A percentile compares a stretch with the other conserved stretches of the same genome.
Conservation (phyloP, 1,140 invertebrate genomes). For the Ptiloglossa arizonensis region DNA sequence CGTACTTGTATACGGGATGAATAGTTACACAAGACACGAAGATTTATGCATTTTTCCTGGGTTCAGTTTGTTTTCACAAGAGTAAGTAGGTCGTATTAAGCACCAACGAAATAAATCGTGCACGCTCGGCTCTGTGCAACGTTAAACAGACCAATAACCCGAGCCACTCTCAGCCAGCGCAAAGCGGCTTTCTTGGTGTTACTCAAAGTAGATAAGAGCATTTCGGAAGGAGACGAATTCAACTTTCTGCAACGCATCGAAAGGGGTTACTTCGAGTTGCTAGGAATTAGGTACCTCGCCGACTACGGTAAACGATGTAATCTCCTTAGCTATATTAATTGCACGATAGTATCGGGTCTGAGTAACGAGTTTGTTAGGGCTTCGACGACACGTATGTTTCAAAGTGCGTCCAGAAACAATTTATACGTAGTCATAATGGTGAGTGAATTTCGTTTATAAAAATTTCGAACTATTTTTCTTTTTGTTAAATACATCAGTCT, state of each 20-base stretch:
- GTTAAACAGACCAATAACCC: constrained; percentile 7
- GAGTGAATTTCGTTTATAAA: too few species aligned
- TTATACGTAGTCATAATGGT: too few species aligned
- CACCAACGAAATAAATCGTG: constrained; percentile 27
- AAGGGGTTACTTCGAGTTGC: not conserved
- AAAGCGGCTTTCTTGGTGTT: constrained; percentile 4
- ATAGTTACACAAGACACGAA: not conserved
- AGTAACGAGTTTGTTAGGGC: not conserved
- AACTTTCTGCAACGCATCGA: constrained; percentile 5
- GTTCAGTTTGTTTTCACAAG: constrained; percentile 11
- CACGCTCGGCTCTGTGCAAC: constrained; percentile 1
- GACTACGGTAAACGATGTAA: not conserved
- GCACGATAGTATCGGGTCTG: not conserved
- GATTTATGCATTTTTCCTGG: constrained; percentile 28
- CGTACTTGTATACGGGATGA: not conserved
- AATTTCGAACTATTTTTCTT: too few species aligned
- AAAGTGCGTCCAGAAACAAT: too few species aligned
- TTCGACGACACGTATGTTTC: too few species aligned
- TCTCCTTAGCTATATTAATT: constrained; percentile 20
- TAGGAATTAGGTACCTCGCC: not conserved
- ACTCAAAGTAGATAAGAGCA: constrained; percentile 2
- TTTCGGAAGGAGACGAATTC: not conserved
- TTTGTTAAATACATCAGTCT: too few species aligned
- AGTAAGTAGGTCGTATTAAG: constrained; percentile 7
- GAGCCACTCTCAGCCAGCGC: constrained; percentile 1